phyloP scores from a whole-genome alignment of 37 sponge, comb jelly and placozoan species.

The Geodia barretti region DNA sequence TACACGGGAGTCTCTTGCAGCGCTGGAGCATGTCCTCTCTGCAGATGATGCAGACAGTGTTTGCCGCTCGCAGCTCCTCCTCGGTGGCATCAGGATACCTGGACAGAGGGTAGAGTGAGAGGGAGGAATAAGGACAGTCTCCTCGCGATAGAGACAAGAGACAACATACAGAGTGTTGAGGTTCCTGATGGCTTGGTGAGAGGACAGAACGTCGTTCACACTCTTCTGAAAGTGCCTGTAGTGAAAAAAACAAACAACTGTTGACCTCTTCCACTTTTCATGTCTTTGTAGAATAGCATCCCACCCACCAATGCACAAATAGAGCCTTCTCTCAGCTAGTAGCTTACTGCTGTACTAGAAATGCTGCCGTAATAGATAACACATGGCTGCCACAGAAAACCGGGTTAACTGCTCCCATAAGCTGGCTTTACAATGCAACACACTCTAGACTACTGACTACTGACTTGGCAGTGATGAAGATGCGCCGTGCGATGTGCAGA shows the following conservation, averaged over 20 bases:
- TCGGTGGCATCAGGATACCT: conserved; percentile 92
- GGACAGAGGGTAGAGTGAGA: too few species aligned
- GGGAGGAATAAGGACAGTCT: background rate
- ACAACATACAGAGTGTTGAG: conserved; percentile 76
- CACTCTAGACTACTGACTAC: too few species aligned
- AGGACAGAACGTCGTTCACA: conserved; percentile 78
- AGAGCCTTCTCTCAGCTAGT: too few species aligned
- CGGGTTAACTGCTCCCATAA: too few species aligned
- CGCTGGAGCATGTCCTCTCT: conserved; percentile 87
- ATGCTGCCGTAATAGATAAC: too few species aligned
- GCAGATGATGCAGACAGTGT: conserved; percentile 94
- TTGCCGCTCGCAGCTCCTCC: conserved; percentile 77
- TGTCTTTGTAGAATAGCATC: too few species aligned
- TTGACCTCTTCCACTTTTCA: too few species aligned
- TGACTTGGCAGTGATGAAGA: conserved; percentile 88
- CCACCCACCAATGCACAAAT: too few species aligned
- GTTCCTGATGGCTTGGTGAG: conserved; percentile 89
- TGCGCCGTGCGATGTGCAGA: conserved; percentile 88
- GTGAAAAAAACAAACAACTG: background rate
- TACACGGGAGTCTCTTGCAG: conserved; percentile 95
- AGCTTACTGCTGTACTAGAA: too few species aligned
- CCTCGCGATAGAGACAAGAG: background rate
- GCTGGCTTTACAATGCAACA: too few species aligned
- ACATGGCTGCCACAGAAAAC: too few species aligned
- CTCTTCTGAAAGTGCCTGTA: conserved; percentile 87